Conservation (phyloP, 2,113 vertebrate genomes). For the Mugil cephalus region DNA sequence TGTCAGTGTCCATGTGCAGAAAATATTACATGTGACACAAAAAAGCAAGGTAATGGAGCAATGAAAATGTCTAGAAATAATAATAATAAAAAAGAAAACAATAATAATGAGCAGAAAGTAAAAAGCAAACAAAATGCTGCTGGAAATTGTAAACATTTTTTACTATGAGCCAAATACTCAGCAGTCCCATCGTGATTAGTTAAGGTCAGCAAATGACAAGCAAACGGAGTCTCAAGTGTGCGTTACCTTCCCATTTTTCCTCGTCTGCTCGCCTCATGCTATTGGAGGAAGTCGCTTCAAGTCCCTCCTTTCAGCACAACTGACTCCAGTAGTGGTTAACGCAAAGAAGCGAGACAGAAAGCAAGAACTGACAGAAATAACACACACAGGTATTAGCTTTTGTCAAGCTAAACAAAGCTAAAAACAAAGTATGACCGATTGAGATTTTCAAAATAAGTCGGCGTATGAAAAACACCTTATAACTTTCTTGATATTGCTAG, state of each 20-base stretch:
- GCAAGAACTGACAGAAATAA: background rate
- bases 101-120: too few species aligned
- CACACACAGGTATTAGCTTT: background rate
- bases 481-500: rapidly evolving
- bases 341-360: background rate
- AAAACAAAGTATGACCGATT: background rate
- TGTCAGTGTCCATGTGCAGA: too few species aligned
- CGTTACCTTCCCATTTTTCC: background rate
- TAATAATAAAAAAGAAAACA: too few species aligned
- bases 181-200: too few species aligned
- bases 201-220: too few species aligned
- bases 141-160: too few species aligned
- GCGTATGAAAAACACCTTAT: rapidly evolving
- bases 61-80: too few species aligned
- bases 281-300: constrained; percentile 17
- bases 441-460: constrained; percentile 11
- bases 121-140: too few species aligned
- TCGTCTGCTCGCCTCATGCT: background rate
- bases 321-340: constrained; percentile 12
- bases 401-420: background rate
- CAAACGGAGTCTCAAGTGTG: background rate
- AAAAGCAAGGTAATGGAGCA: too few species aligned
- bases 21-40: too few species aligned
- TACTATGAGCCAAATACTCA: too few species aligned
- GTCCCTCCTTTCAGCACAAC: background rate